Base-by-base conservation (phyloP, 1,140 invertebrate species). In the Proctacanthus coquilletti region DNA sequence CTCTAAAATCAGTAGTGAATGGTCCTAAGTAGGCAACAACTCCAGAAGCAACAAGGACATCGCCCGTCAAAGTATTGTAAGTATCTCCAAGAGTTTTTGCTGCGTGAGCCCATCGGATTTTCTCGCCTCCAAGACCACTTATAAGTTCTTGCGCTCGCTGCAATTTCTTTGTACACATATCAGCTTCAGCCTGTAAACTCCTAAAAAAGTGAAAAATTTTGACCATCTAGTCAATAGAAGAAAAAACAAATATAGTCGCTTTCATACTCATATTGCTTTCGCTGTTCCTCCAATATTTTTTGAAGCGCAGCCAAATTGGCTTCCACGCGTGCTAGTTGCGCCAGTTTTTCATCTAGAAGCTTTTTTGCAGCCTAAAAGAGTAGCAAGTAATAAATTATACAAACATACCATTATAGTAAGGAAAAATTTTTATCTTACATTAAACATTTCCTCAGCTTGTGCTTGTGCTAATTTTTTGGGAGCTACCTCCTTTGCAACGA, bases 141-240 rank as follows among this genome's bases (percentile, higher is more conserved):
- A 96, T 88, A 32, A 96, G 68, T 64, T 96, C 87, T 55, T 94
- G 85, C 1, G 94, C 93, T 42, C 93, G 66, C 49, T 86, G 80
- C 25, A 97, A 60, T 61, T 95, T 95, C 45, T 82, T 79, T 20
- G 82, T 80, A 48, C 92, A 97, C 11, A 81, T 65, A 43, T 85
- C 72, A 18, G 91, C 86, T 52, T 95, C 84, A 32, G 77, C 72
- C 47, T 81, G 77, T 42, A 91, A 63, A 11, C 70, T 68, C 46
- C 82, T 68, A 43, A 62, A 64, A 18, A 13, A 14, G 27, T 27
- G 3, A 14, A 18, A 21, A 18, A n/a, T 18, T 23, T 23, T 25
- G 5, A 21, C n/a, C n/a, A n/a, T n/a, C n/a, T n/a, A n/a, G n/a
- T 13, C 4, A 36, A 36, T 20, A 36, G n/a, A n/a, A n/a, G n/a